Percentiles rank a stretch among this genome's conserved stretches.
These are phyloP conservation scores for Erebia aethiops DNA, from an alignment of 2,888 invertebrate species.

Conservation along the genomic window DNA sequence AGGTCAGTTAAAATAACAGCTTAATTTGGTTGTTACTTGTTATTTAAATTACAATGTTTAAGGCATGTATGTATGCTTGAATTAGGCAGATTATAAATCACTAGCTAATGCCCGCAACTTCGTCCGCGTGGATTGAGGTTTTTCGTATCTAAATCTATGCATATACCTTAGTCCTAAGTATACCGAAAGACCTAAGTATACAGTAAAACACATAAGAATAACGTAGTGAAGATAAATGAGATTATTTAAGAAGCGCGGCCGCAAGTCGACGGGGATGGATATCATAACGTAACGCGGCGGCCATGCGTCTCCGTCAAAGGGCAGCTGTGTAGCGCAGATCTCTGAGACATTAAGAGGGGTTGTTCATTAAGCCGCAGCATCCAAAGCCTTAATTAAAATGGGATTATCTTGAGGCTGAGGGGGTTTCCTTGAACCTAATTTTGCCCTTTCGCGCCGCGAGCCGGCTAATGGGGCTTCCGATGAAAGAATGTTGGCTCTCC, in stretches of 20 bases:
- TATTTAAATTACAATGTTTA: too few species aligned
- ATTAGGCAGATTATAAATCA: too few species aligned
- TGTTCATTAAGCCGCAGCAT: constrained; percentile 68
- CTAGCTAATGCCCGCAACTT: too few species aligned
- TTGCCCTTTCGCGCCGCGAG: constrained; percentile 31
- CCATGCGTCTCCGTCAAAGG: neutral
- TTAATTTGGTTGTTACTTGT: too few species aligned
- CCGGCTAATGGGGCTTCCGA: constrained; percentile 15
- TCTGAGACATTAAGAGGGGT: constrained; percentile 45
- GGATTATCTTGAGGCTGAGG: constrained; percentile 65
- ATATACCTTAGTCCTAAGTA: too few species aligned
- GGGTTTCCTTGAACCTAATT: constrained; percentile 36
- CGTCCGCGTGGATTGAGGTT: too few species aligned
- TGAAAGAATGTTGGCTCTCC: neutral
- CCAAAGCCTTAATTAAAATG: constrained; percentile 70
- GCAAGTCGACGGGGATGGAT: neutral
- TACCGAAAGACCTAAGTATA: neutral
- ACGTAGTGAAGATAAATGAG: neutral
- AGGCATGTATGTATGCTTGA: too few species aligned
- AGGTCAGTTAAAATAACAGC: too few species aligned
- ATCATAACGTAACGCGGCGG: neutral
- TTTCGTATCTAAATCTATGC: too few species aligned
- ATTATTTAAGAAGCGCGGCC: constrained; percentile 1
- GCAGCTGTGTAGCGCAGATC: neutral
- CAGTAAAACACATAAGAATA: neutral